Base-by-base conservation (phyloP, 2,797 vertebrate genomes). In the Sebastes steindachneri region DNA sequence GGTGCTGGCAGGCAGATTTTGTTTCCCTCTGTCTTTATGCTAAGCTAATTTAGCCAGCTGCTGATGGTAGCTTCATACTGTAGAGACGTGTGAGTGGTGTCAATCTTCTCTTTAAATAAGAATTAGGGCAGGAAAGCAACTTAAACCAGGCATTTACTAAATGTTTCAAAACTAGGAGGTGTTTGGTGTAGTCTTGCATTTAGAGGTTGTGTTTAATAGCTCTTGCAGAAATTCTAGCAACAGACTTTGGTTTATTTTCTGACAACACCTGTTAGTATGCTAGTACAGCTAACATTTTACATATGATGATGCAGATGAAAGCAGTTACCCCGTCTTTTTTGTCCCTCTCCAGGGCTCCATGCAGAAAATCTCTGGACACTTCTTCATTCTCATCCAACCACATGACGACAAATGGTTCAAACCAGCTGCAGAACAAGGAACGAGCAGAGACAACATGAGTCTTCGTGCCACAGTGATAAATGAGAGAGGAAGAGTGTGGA, bases 371-470 rank as follows among this genome's bases (percentile, higher is more conserved):
- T 85, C 97, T 95, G 0, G 98, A 99, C 73, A 99, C 98, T 76
- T 99, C 98, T 85, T 99, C 98, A 1, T 99, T 99, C 92, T 99
- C 98, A 15, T 99, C 98, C 95, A 99, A 93, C 98, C 98, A 99
- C 94, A 99, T 98, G 85, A 98, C 95, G 79, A 99, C 98, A 0
- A 99, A 99, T 7, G 98, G 98, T 89, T 99, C 98, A 2, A 99
- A 99, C 98, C 98, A 99, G 31, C 98, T 99, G 84, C 53, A 82
- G 60, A 70, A 28, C 2, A 45, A 65, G 57, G n/a, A 79, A 53
- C 2, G 1, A 79, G 41, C n/a, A 28, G 5, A 25, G 31, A 48
- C 45, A 37, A 45, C n/a, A 19, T 81, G 66, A 89, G 75, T 62
- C 15, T 75, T 29, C 59, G 63, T 9, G 10, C 55, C 66, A 48